phyloP scores from a whole-genome alignment of 1,140 invertebrate species.

The Watersipora subatra region DNA sequence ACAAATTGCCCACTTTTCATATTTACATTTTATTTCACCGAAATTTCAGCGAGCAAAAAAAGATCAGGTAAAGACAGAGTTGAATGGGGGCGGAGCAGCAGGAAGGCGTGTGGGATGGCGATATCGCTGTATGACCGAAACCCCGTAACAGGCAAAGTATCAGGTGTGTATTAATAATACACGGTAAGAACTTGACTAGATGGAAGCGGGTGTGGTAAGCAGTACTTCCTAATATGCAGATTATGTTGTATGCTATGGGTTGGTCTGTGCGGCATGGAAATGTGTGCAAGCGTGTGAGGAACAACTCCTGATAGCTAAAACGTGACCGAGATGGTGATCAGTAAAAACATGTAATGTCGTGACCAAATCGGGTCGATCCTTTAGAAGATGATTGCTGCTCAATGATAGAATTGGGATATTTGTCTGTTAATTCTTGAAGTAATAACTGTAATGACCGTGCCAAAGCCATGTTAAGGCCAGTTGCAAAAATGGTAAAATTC shows the following conservation, averaged over 20 bases:
- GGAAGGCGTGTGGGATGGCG: constrained; percentile 36
- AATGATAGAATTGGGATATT: no score
- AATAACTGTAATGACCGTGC: no score
- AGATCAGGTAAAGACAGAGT: no score
- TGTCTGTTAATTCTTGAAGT: no score
- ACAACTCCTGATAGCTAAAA: background rate
- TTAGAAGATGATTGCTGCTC: no score
- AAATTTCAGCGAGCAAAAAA: no score
- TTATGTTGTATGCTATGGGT: background rate
- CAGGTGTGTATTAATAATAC: constrained; percentile 21
- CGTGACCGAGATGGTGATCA: background rate
- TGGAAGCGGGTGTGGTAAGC: background rate
- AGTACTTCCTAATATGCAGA: background rate
- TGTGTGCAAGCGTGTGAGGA: background rate
- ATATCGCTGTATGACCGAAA: constrained; percentile 39
- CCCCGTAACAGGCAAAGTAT: constrained; percentile 35
- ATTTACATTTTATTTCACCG: no score
- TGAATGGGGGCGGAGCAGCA: no score
- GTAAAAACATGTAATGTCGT: background rate
- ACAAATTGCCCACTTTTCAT: no score
- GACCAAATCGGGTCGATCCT: background rate
- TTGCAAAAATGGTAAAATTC: no score
- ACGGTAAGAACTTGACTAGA: background rate
- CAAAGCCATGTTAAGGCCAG: no score
- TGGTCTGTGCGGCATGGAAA: no score